Percentiles rank a stretch among this genome's conserved stretches.
phyloP scores from a whole-genome alignment of 2,888 invertebrate species.

The Phyllotreta striolata region DNA sequence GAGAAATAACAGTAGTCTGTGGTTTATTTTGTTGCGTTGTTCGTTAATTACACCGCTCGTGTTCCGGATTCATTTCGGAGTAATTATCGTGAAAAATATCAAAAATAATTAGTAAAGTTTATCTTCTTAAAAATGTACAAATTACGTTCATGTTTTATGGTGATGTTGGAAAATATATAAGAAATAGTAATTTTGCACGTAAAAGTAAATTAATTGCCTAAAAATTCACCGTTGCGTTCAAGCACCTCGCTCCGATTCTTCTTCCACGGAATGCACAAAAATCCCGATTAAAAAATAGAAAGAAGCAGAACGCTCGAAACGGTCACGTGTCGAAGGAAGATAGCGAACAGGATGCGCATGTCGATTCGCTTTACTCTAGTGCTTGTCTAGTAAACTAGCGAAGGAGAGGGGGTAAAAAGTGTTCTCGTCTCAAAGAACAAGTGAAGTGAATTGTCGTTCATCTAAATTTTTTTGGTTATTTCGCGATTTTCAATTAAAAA shows the following conservation, averaged over 20 bases:
- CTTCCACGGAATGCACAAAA: conserved; percentile 8
- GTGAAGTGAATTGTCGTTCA: conserved; percentile 19
- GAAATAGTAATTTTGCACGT: no score
- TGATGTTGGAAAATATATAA: no score
- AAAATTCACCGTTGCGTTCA: conserved; percentile 8
- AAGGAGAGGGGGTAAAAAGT: conserved; percentile 27
- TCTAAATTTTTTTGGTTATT: conserved; percentile 24
- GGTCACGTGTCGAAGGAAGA: conserved; percentile 1
- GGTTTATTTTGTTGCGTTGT: no score
- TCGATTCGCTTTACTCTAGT: conserved; percentile 19
- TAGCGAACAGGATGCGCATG: conserved; percentile 15
- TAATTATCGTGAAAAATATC: no score
- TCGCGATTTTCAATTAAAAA: conserved; percentile 21
- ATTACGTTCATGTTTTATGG: no score
- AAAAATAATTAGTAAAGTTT: no score
- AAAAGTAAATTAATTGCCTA: no score
- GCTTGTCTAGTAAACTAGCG: conserved; percentile 22
- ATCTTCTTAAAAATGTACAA: no score
- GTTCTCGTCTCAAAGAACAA: conserved; percentile 14
- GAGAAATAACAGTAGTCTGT: neutral
- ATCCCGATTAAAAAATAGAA: conserved; percentile 8
- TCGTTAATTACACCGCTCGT: no score
- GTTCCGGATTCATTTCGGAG: no score
- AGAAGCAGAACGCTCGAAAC: neutral
- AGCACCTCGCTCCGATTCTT: neutral